Evolutionary conservation across 2,113 vertebrate genomes (phyloP), one percentile per base, ranked within the genome.

Genomic region (Scomber colias): DNA sequence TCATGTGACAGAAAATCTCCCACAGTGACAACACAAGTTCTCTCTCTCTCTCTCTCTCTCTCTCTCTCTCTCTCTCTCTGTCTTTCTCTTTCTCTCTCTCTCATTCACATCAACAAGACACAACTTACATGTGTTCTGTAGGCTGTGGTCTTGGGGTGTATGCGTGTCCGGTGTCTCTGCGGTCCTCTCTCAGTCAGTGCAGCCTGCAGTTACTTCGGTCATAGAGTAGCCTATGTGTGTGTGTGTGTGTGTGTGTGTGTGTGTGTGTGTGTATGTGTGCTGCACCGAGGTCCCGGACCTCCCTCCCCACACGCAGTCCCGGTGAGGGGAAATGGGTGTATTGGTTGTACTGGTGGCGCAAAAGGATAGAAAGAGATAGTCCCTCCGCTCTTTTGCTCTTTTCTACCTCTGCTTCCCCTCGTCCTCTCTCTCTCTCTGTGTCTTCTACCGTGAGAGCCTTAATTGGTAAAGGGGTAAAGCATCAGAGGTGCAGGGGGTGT

Each of bases 401-500:
- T 83, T 90, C 90, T 90, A 86, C 84, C 88, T 89, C 88, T 30
- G 70, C 73, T 31, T 67, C 65, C 78, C 48, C 64, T 78, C 83
- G 17, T 27, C 61, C 64, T 50, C 70, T 30, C 62, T 66, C 72
- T 63, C 71, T 72, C 56, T 55, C 71, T 48, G 65, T 73, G 62
- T 49, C 62, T 62, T 63, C 75, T 77, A 68, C 77, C 57, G 48
- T 11, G 71, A 90, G 79, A 82, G 76, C 91, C 91, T 93, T 93
- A 93, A 93, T 93, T 92, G 92, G 90, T 93, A 90, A 92, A 87
- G 71, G 81, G 77, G 44, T 85, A 51, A 77, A 82, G 71, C 62
- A 60, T 53, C 81, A 53, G 84, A 61, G 54, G 76, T 65, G 83
- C 69, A 51, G 74, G 83, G 87, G 86, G 90, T 75, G 82, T 81